Percentiles rank a stretch among this genome's conserved stretches.
Evolutionary conservation across 2,113 vertebrate species (phyloP).

Genomic region (Xiphophorus maculatus): DNA sequence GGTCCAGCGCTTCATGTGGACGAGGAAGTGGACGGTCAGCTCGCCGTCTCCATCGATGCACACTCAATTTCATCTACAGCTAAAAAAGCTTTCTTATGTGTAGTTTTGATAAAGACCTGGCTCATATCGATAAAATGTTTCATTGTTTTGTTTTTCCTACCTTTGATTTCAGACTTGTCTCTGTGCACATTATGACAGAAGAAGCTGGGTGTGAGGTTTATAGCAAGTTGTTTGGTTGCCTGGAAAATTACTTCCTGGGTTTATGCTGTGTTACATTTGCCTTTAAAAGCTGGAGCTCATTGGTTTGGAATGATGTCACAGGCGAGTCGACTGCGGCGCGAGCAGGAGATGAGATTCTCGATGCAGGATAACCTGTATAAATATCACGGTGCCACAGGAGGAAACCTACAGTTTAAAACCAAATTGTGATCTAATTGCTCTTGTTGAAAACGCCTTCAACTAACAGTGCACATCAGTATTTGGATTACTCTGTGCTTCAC

Average conservation of each 20-base stretch:
- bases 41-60: constrained; percentile 20
- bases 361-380: neutral
- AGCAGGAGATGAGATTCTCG: neutral
- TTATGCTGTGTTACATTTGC: neutral
- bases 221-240: neutral
- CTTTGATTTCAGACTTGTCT: neutral
- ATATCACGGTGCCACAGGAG: neutral
- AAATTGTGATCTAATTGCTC: neutral
- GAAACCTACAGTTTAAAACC: neutral
- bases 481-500: no score
- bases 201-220: neutral
- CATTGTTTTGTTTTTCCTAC: no score
- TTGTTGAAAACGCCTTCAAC: neutral
- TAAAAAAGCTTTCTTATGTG: no score
- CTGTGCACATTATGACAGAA: neutral
- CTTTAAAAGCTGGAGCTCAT: no score
- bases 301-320: neutral
- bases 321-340: neutral
- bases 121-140: neutral
- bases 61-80: constrained; percentile 33
- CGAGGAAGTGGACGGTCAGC: constrained; percentile 25
- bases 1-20: constrained; percentile 41
- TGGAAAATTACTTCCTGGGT: neutral
- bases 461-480: no score
- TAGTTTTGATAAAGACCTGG: neutral